Percentiles rank a stretch among this genome's conserved stretches.
Evolutionary conservation across 2,113 vertebrate genomes (phyloP).

Genomic region (Thomomys bottae): DNA sequence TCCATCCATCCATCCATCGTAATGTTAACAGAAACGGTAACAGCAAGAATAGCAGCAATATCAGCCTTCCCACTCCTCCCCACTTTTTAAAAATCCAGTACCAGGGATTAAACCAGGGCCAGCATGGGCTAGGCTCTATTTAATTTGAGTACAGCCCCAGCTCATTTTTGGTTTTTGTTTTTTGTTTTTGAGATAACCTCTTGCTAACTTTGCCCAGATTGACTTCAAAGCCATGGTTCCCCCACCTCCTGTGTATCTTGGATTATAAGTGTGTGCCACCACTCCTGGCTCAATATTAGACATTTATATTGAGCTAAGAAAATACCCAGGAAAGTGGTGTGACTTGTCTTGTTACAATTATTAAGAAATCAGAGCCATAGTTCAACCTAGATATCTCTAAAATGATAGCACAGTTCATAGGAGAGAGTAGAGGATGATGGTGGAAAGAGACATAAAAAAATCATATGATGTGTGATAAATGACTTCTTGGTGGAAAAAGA

Average conservation of each 20-base stretch:
- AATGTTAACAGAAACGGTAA: not conserved
- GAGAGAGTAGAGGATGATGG: not conserved
- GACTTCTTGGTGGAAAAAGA: not conserved
- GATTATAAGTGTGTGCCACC: no score
- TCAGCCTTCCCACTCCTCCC: no score
- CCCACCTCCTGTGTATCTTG: no score
- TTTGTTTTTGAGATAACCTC: no score
- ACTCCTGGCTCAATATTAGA: not conserved
- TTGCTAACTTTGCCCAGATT: no score
- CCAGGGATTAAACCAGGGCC: no score
- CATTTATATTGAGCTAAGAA: not conserved
- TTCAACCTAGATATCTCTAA: constrained; percentile 1
- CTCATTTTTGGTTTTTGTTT: no score
- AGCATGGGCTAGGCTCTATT: no score
- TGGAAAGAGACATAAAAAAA: not conserved
- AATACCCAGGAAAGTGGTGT: not conserved
- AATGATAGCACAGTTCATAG: not conserved
- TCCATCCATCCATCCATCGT: not conserved
- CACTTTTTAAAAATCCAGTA: no score
- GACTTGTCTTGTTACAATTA: not conserved
- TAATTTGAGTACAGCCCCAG: no score
- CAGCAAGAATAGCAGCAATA: not conserved
- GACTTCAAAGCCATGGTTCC: no score
- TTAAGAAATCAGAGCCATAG: not conserved
- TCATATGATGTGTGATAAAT: accelerated